A percentile compares a stretch with the other conserved stretches of the same genome.
Conservation (phyloP, 1,140 invertebrate genomes). For the Diploscapter pachys region DNA sequence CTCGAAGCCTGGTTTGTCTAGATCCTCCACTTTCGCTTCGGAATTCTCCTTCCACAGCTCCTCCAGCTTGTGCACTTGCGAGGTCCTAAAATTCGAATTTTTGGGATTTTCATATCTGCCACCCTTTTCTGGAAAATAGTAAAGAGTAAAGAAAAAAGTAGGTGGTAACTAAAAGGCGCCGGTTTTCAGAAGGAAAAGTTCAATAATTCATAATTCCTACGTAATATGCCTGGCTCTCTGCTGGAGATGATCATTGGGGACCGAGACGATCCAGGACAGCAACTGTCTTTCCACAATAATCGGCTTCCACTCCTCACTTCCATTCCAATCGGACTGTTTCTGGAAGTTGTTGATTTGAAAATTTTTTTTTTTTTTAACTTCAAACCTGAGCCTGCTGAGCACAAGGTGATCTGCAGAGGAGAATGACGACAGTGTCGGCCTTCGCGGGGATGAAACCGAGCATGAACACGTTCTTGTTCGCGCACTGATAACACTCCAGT, state of each 20-base stretch:
- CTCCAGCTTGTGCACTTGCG: conserved; percentile 95
- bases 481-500: conserved; percentile 97
- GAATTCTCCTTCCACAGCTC: conserved; percentile 98
- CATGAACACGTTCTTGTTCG: conserved; percentile 92
- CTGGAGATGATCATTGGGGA: conserved; percentile 10
- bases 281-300: conserved; percentile 22
- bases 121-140: background rate
- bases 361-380: background rate
- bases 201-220: conserved; percentile 4
- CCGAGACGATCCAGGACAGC: conserved; percentile 21
- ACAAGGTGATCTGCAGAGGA: conserved; percentile 5
- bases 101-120: background rate
- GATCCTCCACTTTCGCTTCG: conserved; percentile 91
- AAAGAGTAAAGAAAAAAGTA: background rate
- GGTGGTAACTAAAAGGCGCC: conserved; percentile 1
- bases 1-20: conserved; percentile 94
- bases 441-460: conserved; percentile 98
- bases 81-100: conserved; percentile 67
- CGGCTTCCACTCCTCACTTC: conserved; percentile 21
- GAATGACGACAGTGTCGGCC: conserved; percentile 86
- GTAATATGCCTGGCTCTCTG: conserved; percentile 20
- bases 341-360: conserved; percentile 8
- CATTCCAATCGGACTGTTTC: conserved; percentile 20
- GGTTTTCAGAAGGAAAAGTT: background rate
- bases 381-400: conserved; percentile 13